Conservation (phyloP, 2,113 vertebrate genomes). For the Nestor notabilis region DNA sequence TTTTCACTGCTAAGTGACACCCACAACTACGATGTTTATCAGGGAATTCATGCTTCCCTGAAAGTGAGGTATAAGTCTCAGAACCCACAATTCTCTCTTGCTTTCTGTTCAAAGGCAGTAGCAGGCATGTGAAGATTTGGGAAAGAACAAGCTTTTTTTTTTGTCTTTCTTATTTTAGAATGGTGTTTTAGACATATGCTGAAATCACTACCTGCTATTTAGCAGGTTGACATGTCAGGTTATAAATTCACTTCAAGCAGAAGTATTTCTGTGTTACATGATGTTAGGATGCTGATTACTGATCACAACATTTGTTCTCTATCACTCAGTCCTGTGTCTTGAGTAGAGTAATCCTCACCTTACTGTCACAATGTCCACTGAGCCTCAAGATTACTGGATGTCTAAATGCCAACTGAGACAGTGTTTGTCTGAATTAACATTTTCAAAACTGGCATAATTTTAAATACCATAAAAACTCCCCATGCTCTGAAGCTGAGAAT, state of each 20-base stretch:
- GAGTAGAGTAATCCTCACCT: rapidly evolving
- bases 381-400: not conserved
- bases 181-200: not conserved
- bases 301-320: not conserved
- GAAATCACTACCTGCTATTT: not conserved
- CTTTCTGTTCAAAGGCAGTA: not conserved
- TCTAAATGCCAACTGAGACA: not conserved
- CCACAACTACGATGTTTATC: rapidly evolving
- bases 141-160: not conserved
- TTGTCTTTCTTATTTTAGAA: not conserved
- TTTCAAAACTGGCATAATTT: not conserved
- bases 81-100: not conserved
- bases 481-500: not conserved
- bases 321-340: not conserved
- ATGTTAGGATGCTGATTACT: not conserved
- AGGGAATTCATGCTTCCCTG: not conserved
- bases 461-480: not conserved
- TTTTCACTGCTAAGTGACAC: not conserved
- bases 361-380: not conserved
- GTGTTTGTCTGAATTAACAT: not conserved
- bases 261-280: not conserved
- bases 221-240: rapidly evolving
- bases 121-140: rapidly evolving
- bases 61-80: not conserved
- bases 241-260: not conserved